Percentiles rank a stretch among this genome's conserved stretches.
Evolutionary conservation across 2,797 vertebrate genomes (phyloP).

Genomic region (Sylvilagus floridanus): DNA sequence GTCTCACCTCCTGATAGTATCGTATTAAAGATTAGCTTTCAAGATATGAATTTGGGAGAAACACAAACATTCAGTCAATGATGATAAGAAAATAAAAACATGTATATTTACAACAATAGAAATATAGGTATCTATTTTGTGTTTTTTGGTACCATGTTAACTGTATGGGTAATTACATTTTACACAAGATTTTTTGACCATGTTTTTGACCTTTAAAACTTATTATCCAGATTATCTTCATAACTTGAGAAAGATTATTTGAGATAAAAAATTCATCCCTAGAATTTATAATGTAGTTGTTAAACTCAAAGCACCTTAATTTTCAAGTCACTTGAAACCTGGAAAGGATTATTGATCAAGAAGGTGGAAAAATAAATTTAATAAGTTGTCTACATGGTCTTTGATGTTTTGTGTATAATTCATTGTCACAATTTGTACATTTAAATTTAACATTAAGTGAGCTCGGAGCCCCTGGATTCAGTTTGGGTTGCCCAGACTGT

Average conservation of each 20-base stretch:
- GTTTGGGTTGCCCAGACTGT: no score
- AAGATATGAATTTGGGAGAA: neutral
- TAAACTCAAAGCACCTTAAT: conserved; percentile 31
- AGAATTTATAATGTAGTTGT: conserved; percentile 34
- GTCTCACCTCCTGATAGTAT: no score
- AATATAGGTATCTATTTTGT: neutral
- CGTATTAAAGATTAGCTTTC: neutral
- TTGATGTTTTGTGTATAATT: conserved; percentile 34
- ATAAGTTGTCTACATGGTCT: neutral
- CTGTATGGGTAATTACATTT: conserved; percentile 39
- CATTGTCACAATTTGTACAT: conserved; percentile 46
- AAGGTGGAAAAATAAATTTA: conserved; percentile 67
- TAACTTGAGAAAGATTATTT: conserved; percentile 6
- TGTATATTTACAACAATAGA: neutral
- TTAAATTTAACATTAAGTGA: neutral
- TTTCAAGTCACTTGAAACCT: conserved; percentile 47
- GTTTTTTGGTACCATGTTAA: conserved; percentile 57
- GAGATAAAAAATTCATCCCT: conserved; percentile 54
- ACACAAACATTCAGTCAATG: neutral
- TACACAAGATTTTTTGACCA: conserved; percentile 47
- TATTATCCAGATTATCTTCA: neutral
- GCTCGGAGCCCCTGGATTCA: no score
- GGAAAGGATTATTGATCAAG: conserved; percentile 70
- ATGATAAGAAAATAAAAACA: neutral
- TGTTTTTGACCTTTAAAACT: conserved; percentile 70